A percentile compares a stretch with the other conserved stretches of the same genome.
Evolutionary conservation across 2,888 invertebrate species (phyloP).

Genomic region (Cosmorhoe ocellata): DNA sequence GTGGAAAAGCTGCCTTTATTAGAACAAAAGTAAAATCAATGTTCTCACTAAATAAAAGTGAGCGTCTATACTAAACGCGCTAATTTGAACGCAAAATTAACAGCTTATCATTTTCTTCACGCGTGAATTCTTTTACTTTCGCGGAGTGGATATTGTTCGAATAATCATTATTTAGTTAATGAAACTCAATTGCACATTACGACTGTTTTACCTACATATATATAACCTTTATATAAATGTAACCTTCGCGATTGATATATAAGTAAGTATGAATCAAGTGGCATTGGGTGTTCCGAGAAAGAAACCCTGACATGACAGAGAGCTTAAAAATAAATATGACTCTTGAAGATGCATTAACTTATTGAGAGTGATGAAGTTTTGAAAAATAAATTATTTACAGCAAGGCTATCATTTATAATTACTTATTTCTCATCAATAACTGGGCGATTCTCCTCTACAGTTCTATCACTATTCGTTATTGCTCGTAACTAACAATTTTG

Average conservation of each 20-base stretch:
- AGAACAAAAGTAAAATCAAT: too few species aligned
- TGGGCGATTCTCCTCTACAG: too few species aligned
- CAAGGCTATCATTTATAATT: not conserved
- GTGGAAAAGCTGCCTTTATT: too few species aligned
- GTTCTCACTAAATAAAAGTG: too few species aligned
- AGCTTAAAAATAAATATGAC: slow-evolving; percentile 32
- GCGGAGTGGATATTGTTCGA: slow-evolving; percentile 10
- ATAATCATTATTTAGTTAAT: not conserved
- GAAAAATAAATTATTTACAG: not conserved
- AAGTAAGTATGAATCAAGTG: slow-evolving; percentile 44
- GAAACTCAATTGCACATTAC: slow-evolving; percentile 4
- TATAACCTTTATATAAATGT: slow-evolving; percentile 20
- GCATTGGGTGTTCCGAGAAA: slow-evolving; percentile 51
- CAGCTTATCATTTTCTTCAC: slow-evolving; percentile 20
- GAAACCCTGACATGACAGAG: slow-evolving; percentile 57
- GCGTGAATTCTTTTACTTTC: slow-evolving; percentile 26
- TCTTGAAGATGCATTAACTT: slow-evolving; percentile 11
- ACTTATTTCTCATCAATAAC: too few species aligned
- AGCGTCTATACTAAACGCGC: too few species aligned
- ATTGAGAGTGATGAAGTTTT: slow-evolving; percentile 2
- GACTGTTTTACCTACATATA: not conserved
- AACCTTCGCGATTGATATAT: slow-evolving; percentile 19
- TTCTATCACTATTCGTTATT: too few species aligned
- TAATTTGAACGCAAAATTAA: not conserved
- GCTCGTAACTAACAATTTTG: too few species aligned